Conservation (phyloP, 2,888 invertebrate genomes). For the Euphydryas editha region DNA sequence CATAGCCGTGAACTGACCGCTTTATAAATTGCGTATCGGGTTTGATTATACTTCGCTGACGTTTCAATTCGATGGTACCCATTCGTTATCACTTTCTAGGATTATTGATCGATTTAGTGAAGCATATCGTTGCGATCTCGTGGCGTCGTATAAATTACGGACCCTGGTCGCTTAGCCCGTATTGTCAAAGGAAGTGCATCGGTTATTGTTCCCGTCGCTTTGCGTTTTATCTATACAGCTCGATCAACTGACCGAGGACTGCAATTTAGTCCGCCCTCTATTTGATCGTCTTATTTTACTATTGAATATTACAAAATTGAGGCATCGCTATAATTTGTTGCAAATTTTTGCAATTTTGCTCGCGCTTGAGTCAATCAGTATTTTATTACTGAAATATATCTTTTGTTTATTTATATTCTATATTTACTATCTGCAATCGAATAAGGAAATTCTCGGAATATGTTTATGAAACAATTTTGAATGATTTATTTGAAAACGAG, state of each 20-base stretch:
- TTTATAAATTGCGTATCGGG: slow-evolving; percentile 49
- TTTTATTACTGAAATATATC: slow-evolving; percentile 24
- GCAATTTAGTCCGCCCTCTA: slow-evolving; percentile 71
- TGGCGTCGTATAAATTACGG: slow-evolving; percentile 66
- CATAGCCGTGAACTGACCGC: slow-evolving; percentile 26
- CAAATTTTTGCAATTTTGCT: slow-evolving; percentile 41
- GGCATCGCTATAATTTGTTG: slow-evolving; percentile 45
- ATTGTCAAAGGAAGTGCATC: slow-evolving; percentile 81
- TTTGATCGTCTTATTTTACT: slow-evolving; percentile 68
- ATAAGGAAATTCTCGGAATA: not conserved
- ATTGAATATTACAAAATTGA: slow-evolving; percentile 63
- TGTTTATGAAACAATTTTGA: not conserved
- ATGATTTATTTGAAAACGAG: not conserved
- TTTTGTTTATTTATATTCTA: slow-evolving; percentile 20
- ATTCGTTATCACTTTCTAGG: slow-evolving; percentile 70
- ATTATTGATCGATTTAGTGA: slow-evolving; percentile 75
- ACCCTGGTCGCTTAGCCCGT: slow-evolving; percentile 47
- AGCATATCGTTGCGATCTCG: slow-evolving; percentile 71
- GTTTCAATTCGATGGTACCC: slow-evolving; percentile 73
- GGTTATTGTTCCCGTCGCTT: slow-evolving; percentile 78
- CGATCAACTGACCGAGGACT: slow-evolving; percentile 62
- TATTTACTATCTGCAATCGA: slow-evolving; percentile 20
- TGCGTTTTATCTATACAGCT: slow-evolving; percentile 65
- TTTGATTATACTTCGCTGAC: slow-evolving; percentile 68
- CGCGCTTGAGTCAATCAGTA: slow-evolving; percentile 33